Evolutionary conservation across 2,113 vertebrate genomes (phyloP), one percentile per base, ranked within the genome.

Genomic region (Echinops telfairi): DNA sequence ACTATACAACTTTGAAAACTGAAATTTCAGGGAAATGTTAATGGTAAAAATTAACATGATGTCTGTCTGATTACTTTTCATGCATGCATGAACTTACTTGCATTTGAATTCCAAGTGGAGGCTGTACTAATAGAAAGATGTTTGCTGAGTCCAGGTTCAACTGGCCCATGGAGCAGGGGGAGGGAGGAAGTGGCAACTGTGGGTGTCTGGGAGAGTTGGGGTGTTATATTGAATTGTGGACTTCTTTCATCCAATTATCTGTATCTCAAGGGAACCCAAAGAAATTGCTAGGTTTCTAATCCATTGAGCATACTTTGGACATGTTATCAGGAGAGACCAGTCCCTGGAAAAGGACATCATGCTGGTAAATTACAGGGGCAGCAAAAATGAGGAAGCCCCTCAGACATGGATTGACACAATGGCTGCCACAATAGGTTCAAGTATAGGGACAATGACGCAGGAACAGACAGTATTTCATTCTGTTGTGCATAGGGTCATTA

Each of bases 1-100:
- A 75, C 14, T 38, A n/a, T 36, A 80, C 57, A n/a, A 31, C 40
- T 92, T 96, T 90, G n/a, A 89, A 92, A 90, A 93, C 70, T 83
- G 68, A 71, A 62, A 76, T n/a, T 88, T 88, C n/a, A 53, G 66
- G 58, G 40, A 75, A 76, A 25, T 89, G 20, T 83, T 31, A 29
- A 40, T 58, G 77, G 62, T 70, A 68, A 90, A 90, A 90, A 77
- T 11, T 80, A 92, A 83, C 76, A 75, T 23, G 5, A 53, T 53
- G 47, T 53, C 53, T 2, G 6, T 86, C 19, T 16, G n/a, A 17
- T 86, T 87, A 29, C 57, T 88, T 92, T 73, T 57, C 33, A 73
- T 31, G 71, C 10, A 19, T 7, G 22, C 6, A 2, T 79, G 47
- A 80, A 12, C 76, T 77, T 40, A 58, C 29, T 40, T 87, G 23